Evolutionary conservation across 2,797 vertebrate genomes (phyloP), one percentile per base, ranked within the genome.

Genomic region (Tokudaia muenninki): DNA sequence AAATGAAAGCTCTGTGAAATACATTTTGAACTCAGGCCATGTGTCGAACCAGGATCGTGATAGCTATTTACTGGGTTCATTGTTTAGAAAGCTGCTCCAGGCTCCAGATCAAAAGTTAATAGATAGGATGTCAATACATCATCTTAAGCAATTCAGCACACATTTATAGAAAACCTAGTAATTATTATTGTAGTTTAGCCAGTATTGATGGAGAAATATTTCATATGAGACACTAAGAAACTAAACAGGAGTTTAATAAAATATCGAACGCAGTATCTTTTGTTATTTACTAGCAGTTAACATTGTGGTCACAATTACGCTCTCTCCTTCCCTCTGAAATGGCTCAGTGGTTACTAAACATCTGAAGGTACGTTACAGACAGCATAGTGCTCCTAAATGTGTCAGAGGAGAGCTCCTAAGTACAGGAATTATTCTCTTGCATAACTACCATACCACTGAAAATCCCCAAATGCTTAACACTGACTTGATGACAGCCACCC

Each of bases 1-100:
- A 94, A 47, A 95, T 55, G 41, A 37, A 80, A 93, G 17, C 52
- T 74, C 63, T 72, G 34, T 57, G n/a, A 90, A 83, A 55, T 55
- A 11, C 22, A 80, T 63, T 55, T 82, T 50, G 70, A 87, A 72
- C 50, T 75, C 47, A 9, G 75, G 59, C 52, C 44, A 31, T 41
- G 44, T 47, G 47, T 77, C 59, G 86, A n/a, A 59, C 44, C 44
- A 67, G 59, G 67, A 84, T 26, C 78, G 24, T 44, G 29, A 75
- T 3, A 24, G 37, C 87, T 31, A 0, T 59, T 24, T 34, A 41
- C 77, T 72, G 82, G 47, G 75, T 72, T 94, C 57, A 37, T 74
- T 22, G 1, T 17, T 87, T 77, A 26, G 17, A 81, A 74, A 88
- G 72, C 55, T 37, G 59, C 65, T 70, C 59, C 29, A 34, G 93